phyloP scores from a whole-genome alignment of 2,113 vertebrate genomes.

The Narcine bancroftii region DNA sequence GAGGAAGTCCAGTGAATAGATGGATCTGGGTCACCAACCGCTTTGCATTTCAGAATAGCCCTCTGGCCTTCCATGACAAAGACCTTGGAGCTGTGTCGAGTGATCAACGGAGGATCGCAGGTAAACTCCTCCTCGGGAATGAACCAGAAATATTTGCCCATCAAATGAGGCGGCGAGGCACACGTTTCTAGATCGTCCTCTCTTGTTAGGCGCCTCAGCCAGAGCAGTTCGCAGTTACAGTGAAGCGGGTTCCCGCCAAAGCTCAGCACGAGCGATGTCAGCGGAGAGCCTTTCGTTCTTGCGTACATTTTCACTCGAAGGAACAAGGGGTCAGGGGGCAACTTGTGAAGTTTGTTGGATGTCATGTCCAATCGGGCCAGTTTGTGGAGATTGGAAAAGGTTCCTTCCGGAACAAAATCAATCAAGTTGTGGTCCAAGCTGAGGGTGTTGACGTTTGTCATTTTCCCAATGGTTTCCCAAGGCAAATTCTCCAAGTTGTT shows the following conservation, averaged over 20 bases:
- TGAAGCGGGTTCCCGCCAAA: conserved; percentile 70
- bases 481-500: conserved; percentile 67
- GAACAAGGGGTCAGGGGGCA: conserved; percentile 68
- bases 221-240: conserved; percentile 72
- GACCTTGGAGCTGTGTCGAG: conserved; percentile 65
- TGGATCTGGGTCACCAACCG: conserved; percentile 84
- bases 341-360: conserved; percentile 72
- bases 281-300: conserved; percentile 65
- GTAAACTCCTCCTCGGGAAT: conserved; percentile 71
- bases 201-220: conserved; percentile 63
- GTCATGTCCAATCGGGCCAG: conserved; percentile 72
- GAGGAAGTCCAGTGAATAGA: conserved; percentile 86
- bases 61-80: conserved; percentile 63
- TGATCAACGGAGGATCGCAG: conserved; percentile 70
- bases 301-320: conserved; percentile 65
- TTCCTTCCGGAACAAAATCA: conserved; percentile 65
- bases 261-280: conserved; percentile 61
- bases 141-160: conserved; percentile 74
- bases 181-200: conserved; percentile 72
- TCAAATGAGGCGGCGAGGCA: conserved; percentile 59
- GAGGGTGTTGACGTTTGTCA: conserved; percentile 66
- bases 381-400: conserved; percentile 71
- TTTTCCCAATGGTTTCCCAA: conserved; percentile 61
- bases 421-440: conserved; percentile 72
- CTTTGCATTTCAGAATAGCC: conserved; percentile 80